phyloP scores from a whole-genome alignment of 2,888 invertebrate species.

The Gerris lacustris region DNA sequence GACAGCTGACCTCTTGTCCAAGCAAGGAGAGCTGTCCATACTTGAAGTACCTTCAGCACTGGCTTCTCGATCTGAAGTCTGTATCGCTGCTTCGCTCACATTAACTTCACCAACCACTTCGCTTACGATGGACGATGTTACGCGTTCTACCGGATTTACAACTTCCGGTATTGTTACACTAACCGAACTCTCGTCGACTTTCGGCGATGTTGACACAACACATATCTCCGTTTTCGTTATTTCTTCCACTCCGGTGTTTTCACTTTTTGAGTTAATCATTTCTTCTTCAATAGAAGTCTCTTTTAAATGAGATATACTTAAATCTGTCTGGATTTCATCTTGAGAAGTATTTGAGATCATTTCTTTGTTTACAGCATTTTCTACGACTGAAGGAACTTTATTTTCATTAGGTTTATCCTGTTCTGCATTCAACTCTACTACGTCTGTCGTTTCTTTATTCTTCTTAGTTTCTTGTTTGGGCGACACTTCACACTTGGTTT shows the following conservation, averaged over 20 bases:
- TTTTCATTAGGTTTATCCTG: not conserved
- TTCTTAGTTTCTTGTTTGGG: not conserved
- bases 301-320: not conserved
- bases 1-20: conserved; percentile 20
- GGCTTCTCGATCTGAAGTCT: conserved; percentile 14
- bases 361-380: not conserved
- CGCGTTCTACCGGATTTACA: not conserved
- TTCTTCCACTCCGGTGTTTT: not conserved
- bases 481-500: not conserved
- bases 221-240: not conserved
- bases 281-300: not conserved
- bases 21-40: conserved; percentile 24
- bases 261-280: not conserved
- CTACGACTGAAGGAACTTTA: not conserved
- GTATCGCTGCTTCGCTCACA: not conserved
- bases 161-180: not conserved
- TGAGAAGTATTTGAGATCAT: not conserved
- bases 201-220: not conserved
- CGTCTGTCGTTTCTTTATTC: not conserved
- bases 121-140: not conserved
- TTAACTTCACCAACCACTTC: not conserved
- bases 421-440: not conserved
- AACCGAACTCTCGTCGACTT: not conserved
- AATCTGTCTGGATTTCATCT: not conserved
- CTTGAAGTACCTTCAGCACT: conserved; percentile 20